Base-by-base conservation (phyloP, 2,797 vertebrate species). In the Champsocephalus esox region DNA sequence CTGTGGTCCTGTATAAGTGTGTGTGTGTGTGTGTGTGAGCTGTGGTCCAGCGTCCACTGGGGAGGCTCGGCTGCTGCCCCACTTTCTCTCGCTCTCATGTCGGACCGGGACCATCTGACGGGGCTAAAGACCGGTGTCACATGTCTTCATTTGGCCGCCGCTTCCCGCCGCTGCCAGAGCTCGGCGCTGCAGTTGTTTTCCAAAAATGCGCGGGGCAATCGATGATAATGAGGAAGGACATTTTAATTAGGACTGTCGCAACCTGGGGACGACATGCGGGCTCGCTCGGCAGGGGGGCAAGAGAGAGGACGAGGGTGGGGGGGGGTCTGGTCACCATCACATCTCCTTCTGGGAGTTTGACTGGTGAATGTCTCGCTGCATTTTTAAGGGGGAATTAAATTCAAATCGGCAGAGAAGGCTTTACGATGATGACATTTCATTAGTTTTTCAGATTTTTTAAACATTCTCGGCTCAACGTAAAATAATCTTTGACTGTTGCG, bases 201-300 rank as follows among this genome's bases (percentile, higher is more conserved):
- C 92, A 94, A 94, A 38, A 93, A 94, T 79, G 89, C 88, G 77
- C 83, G 83, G 92, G 93, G 93, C 93, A 92, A 93, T 89, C 80
- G 89, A 89, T 85, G 88, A 92, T 95, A 95, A 96, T 92, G 91
- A 95, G 92, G 87, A 93, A 92, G 93, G 91, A 93, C 92, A 93
- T 93, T 94, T 93, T 95, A 95, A 96, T 95, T 94, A 94, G 93
- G 90, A 80, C 84, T 78, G 86, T 82, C 83, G 85, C 92, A 93
- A 93, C 89, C 91, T 93, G 89, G 89, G 88, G 80, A 89, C 81
- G 84, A 66, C 81, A 87, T 66, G 87, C 87, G 34, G 85, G 77
- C 77, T 52, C 46, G 49, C 81, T 79, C 79, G 1, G 83, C 34
- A 5, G 86, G 86, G 28, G 87, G 82, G 77, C 2, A 49, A 63